Evolutionary conservation across 2,888 invertebrate genomes (phyloP).

Genomic region (Gandaritis pyraliata): DNA sequence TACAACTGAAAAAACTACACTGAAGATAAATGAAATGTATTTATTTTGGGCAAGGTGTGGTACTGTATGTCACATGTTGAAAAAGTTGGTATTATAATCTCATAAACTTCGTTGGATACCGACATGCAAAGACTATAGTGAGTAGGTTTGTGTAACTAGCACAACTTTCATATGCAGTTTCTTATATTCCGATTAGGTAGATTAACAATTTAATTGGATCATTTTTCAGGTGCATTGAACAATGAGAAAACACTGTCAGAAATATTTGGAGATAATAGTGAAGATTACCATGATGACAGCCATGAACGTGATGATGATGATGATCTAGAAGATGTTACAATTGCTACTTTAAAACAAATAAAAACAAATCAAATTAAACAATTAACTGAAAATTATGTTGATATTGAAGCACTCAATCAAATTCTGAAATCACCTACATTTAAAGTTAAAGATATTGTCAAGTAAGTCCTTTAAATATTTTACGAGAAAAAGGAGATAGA

Average conservation of each 20-base stretch:
- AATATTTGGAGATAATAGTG: constrained; percentile 46
- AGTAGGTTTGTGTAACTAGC: too few species aligned
- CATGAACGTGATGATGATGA: constrained; percentile 56
- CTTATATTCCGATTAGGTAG: too few species aligned
- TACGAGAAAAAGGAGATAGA: not conserved
- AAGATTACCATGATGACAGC: constrained; percentile 42
- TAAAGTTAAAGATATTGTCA: constrained; percentile 71
- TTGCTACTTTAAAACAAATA: constrained; percentile 65
- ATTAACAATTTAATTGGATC: not conserved
- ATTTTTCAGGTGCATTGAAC: constrained; percentile 58
- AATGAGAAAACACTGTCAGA: constrained; percentile 55
- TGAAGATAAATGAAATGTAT: too few species aligned
- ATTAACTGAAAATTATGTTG: constrained; percentile 55
- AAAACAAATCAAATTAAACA: constrained; percentile 60
- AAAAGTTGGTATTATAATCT: too few species aligned
- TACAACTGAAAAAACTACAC: too few species aligned
- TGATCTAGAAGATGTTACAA: constrained; percentile 62
- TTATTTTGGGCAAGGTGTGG: too few species aligned
- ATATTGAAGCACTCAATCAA: constrained; percentile 60
- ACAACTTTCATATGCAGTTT: too few species aligned
- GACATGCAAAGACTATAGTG: too few species aligned
- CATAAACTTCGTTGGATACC: too few species aligned
- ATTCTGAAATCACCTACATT: constrained; percentile 62
- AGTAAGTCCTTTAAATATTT: constrained; percentile 43
- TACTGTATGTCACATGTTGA: too few species aligned